phyloP scores from a whole-genome alignment of 2,888 invertebrate genomes.

The Hyposoter didymator region DNA sequence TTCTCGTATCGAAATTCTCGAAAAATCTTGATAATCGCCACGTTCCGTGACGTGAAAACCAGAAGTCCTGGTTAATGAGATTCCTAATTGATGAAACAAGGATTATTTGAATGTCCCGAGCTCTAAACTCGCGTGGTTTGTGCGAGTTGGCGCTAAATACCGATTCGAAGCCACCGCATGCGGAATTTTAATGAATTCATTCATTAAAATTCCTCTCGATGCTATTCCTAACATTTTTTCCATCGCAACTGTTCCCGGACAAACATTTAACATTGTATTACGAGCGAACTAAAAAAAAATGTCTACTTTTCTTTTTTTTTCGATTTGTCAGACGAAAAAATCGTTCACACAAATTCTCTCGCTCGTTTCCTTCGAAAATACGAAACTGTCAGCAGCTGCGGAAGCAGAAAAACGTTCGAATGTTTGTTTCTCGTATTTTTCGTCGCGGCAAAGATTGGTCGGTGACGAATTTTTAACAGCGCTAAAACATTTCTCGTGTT shows the following conservation, averaged over 20 bases:
- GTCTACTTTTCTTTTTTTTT: not conserved
- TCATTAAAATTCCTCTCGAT: slow-evolving; percentile 9
- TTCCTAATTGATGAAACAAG: not conserved
- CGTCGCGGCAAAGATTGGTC: not conserved
- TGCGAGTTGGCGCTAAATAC: not conserved
- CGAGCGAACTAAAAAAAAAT: not conserved
- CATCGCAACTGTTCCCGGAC: not conserved
- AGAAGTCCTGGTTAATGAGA: not conserved
- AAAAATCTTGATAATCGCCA: not conserved
- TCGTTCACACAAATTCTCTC: not conserved
- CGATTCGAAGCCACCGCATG: not conserved
- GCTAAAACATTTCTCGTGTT: not conserved
- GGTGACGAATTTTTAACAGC: not conserved
- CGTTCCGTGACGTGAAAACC: not conserved
- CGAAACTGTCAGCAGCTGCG: not conserved
- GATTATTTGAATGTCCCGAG: not conserved
- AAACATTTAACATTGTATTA: not conserved
- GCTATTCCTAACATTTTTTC: not conserved
- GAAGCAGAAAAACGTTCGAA: not conserved
- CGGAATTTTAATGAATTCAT: slow-evolving; percentile 18
- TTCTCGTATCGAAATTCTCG: not conserved
- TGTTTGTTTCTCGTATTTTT: not conserved
- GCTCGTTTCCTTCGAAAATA: not conserved
- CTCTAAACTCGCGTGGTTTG: not conserved
- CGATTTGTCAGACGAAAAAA: not conserved